phyloP scores from a whole-genome alignment of 2,888 invertebrate genomes.

The Drosophila longiperda region DNA sequence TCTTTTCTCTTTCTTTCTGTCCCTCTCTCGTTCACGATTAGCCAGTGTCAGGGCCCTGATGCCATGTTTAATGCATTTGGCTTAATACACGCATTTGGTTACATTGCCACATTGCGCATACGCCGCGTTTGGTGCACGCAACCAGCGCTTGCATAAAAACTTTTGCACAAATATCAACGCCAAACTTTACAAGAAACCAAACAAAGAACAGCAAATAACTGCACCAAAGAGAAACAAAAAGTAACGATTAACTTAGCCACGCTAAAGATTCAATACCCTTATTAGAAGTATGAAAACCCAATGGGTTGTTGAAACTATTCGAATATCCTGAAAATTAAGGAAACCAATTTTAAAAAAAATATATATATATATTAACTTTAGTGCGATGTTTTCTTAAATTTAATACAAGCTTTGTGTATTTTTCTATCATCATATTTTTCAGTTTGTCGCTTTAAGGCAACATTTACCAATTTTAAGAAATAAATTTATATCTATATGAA shows the following conservation, averaged over 20 bases:
- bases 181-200: constrained; percentile 8
- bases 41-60: constrained; percentile 21
- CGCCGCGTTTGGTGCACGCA: constrained; percentile 69
- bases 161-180: constrained; percentile 40
- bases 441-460: neutral
- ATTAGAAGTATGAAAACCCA: neutral
- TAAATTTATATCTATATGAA: neutral
- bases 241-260: neutral
- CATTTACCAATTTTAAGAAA: neutral
- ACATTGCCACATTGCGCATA: constrained; percentile 70
- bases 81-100: constrained; percentile 34
- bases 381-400: neutral
- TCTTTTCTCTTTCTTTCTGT: neutral
- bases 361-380: neutral
- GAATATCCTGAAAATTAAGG: neutral
- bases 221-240: neutral
- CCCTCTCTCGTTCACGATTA: constrained; percentile 15
- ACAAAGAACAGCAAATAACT: constrained; percentile 29
- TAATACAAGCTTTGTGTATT: neutral
- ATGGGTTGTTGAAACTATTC: neutral
- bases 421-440: neutral
- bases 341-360: neutral
- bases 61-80: constrained; percentile 62
- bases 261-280: neutral
- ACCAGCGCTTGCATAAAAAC: constrained; percentile 62